Conservation (phyloP, 53 echinoderm and acorn worm genomes). For the Temnopleurus reevesii region DNA sequence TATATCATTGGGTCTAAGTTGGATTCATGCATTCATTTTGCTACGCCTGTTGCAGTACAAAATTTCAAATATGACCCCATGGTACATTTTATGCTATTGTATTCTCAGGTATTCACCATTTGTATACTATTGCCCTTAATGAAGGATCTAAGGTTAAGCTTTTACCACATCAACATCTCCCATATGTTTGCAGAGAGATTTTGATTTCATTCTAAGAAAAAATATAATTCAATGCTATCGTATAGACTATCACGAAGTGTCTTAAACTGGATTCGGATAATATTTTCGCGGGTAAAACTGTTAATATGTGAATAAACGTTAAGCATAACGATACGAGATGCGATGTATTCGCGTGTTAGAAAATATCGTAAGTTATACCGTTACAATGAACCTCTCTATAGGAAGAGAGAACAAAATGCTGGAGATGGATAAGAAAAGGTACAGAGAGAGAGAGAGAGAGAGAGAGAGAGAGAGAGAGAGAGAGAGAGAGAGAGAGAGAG, state of each 20-base stretch:
- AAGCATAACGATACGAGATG: not conserved
- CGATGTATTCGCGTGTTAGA: not conserved
- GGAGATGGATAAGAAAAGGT: not conserved
- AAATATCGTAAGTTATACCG: conserved; percentile 12
- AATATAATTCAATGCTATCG: not conserved
- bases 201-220: not conserved
- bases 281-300: not conserved
- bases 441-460: not conserved
- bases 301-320: not conserved
- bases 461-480: not conserved
- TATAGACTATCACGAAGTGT: not conserved
- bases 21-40: too few species aligned
- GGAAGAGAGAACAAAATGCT: not conserved
- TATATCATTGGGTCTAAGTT: too few species aligned
- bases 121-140: too few species aligned
- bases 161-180: too few species aligned
- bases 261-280: not conserved
- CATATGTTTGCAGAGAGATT: not conserved
- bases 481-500: not conserved
- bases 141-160: too few species aligned
- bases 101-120: too few species aligned
- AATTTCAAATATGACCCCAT: too few species aligned
- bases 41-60: too few species aligned
- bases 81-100: too few species aligned
- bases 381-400: not conserved